Percentiles rank a stretch among this genome's conserved stretches.
These are phyloP conservation scores for Drosophila peninsularis DNA, from an alignment of 2,888 invertebrate species.

Conservation along the genomic window DNA sequence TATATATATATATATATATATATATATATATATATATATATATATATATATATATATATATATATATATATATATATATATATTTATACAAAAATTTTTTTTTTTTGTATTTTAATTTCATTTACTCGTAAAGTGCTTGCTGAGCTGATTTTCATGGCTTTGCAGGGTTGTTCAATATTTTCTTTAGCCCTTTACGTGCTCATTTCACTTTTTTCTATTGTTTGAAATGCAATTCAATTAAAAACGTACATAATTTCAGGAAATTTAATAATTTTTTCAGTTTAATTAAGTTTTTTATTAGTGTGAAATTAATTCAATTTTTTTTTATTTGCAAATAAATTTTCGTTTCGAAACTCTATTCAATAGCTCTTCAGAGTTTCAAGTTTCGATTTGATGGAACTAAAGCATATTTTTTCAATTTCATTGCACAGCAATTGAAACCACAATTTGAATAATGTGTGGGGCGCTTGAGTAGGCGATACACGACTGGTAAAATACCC, in stretches of 20 bases:
- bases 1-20: constrained; percentile 1
- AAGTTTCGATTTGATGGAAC: background rate
- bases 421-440: background rate
- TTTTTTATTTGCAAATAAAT: background rate
- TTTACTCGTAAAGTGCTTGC: background rate
- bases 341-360: background rate
- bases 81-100: no score
- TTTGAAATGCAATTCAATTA: background rate
- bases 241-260: background rate
- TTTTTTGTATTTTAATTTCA: background rate
- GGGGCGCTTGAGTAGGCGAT: no score
- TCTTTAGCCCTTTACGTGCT: background rate
- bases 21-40: background rate
- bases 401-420: background rate
- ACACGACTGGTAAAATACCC: background rate
- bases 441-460: background rate
- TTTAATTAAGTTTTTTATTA: background rate
- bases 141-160: constrained; percentile 8
- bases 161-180: background rate
- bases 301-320: background rate
- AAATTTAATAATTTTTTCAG: background rate
- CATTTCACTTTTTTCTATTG: background rate
- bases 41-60: constrained; percentile 1
- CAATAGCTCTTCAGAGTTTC: constrained; percentile 1
- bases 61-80: background rate